Conservation (phyloP, 1,140 invertebrate species). For the Manduca sexta region DNA sequence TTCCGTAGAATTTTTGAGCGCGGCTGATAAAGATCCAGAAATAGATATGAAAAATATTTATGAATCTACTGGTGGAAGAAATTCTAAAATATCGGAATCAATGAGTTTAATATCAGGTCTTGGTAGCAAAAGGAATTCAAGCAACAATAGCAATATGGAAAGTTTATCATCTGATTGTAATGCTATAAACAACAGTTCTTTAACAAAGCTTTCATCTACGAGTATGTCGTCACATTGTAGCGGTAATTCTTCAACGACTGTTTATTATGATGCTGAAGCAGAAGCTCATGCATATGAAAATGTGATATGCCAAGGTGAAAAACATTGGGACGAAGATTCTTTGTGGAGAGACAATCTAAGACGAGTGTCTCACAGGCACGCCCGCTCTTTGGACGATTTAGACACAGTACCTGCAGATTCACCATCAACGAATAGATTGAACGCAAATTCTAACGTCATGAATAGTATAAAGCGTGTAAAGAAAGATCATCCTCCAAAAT, state of each 20-base stretch:
- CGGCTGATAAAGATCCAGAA: constrained; percentile 78
- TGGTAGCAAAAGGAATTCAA: constrained; percentile 68
- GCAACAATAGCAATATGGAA: constrained; percentile 30
- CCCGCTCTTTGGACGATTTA: constrained; percentile 85
- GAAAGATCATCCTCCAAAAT: constrained; percentile 68
- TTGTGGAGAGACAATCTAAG: constrained; percentile 86
- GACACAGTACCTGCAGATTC: constrained; percentile 72
- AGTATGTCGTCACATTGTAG: constrained; percentile 68
- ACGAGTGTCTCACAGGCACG: constrained; percentile 84
- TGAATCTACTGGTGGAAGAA: constrained; percentile 78
- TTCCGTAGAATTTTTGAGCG: constrained; percentile 78
- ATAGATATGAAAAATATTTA: constrained; percentile 86
- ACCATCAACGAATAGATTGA: constrained; percentile 34
- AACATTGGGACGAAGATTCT: constrained; percentile 88
- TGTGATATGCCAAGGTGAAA: constrained; percentile 74
- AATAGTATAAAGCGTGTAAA: constrained; percentile 60
- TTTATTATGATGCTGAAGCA: constrained; percentile 66
- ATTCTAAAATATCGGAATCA: constrained; percentile 74
- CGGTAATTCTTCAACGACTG: constrained; percentile 62
- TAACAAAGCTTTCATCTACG: constrained; percentile 44
- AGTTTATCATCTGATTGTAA: constrained; percentile 31
- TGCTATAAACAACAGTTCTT: constrained; percentile 27
- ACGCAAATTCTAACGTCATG: constrained; percentile 44
- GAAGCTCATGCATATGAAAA: constrained; percentile 59
- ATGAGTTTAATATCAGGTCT: constrained; percentile 63